Percentiles rank a stretch among this genome's conserved stretches.
These are phyloP conservation scores for Pantherophis guttatus DNA, from an alignment of 2,113 vertebrate species.

Conservation along the genomic window DNA sequence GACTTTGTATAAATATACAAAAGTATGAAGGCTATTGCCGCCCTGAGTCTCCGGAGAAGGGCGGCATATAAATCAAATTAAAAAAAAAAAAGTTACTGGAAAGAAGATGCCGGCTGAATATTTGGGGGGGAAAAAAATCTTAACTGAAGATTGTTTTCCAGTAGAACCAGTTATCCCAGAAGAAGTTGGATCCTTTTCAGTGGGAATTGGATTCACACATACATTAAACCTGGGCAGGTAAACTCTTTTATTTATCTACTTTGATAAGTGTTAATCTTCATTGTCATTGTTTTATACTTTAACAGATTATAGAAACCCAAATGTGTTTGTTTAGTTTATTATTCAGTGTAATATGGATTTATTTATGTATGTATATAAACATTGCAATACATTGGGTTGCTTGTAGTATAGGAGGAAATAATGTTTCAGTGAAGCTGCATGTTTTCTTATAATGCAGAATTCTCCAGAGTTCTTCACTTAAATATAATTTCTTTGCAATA, in stretches of 20 bases:
- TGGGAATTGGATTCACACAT: background rate
- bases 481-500: too few species aligned
- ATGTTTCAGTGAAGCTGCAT: background rate
- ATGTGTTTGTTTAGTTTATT: background rate
- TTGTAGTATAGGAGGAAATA: background rate
- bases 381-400: background rate
- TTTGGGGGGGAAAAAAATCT: background rate
- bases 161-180: background rate
- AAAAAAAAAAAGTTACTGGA: background rate
- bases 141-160: background rate
- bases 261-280: background rate
- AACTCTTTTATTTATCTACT: background rate
- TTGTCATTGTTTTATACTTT: background rate
- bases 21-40: too few species aligned
- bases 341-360: background rate
- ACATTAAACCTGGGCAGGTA: background rate
- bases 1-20: too few species aligned
- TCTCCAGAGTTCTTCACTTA: too few species aligned
- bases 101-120: background rate
- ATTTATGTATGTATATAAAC: background rate
- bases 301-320: background rate
- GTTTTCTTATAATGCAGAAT: too few species aligned
- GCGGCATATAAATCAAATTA: too few species aligned
- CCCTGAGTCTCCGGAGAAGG: too few species aligned
- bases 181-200: background rate